These are phyloP conservation scores for Leptodirus hochenwartii DNA, from an alignment of 2,888 invertebrate species.

Conservation along the genomic window DNA sequence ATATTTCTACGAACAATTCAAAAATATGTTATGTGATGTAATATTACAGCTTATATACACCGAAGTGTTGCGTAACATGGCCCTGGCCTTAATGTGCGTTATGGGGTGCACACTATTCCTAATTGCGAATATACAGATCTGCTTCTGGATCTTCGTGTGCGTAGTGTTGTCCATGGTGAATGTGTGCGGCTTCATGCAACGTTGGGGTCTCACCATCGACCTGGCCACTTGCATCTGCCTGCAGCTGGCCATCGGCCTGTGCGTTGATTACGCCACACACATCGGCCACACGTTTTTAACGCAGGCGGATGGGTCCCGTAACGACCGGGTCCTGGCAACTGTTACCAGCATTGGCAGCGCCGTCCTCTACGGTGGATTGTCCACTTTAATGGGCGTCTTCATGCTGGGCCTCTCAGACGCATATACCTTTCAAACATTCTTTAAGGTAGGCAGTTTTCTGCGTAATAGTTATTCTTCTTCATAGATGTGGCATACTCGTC, in stretches of 20 bases:
- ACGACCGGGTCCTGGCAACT: conserved; percentile 42
- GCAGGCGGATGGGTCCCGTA: conserved; percentile 30
- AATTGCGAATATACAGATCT: conserved; percentile 58
- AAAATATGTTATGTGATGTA: no score
- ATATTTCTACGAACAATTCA: no score
- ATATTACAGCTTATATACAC: conserved; percentile 42
- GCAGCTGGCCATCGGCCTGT: conserved; percentile 63
- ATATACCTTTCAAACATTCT: conserved; percentile 60
- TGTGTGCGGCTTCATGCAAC: conserved; percentile 60
- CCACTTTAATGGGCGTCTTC: conserved; percentile 54
- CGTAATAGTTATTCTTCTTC: not conserved
- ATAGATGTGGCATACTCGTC: not conserved
- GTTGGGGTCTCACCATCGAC: conserved; percentile 68
- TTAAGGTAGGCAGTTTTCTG: conserved; percentile 28
- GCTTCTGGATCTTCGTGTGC: conserved; percentile 60
- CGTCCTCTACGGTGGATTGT: conserved; percentile 59
- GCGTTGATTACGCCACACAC: conserved; percentile 71
- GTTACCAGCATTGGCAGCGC: conserved; percentile 58
- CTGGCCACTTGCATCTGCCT: conserved; percentile 65
- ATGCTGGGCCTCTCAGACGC: conserved; percentile 52
- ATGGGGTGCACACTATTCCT: conserved; percentile 60
- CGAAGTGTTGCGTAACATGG: conserved; percentile 59
- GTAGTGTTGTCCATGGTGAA: conserved; percentile 55
- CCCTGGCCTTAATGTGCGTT: conserved; percentile 56
- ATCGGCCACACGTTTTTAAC: conserved; percentile 66